A percentile compares a stretch with the other conserved stretches of the same genome.
Evolutionary conservation across 2,113 vertebrate genomes (phyloP).

Genomic region (Plotosus lineatus): DNA sequence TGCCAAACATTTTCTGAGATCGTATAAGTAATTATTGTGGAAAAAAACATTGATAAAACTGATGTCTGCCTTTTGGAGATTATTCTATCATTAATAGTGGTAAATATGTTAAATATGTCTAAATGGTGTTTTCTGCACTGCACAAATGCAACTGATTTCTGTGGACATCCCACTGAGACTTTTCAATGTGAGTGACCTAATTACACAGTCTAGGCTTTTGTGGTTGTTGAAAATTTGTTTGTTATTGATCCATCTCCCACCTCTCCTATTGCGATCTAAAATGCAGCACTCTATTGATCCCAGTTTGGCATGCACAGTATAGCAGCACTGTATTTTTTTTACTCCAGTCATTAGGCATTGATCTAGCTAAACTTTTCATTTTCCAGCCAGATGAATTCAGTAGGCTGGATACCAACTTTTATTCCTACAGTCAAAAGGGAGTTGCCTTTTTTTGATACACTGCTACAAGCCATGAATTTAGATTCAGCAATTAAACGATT

Average conservation of each 20-base stretch:
- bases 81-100: conserved; percentile 26
- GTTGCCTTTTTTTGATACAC: conserved; percentile 57
- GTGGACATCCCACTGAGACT: conserved; percentile 60
- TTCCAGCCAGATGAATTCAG: conserved; percentile 66
- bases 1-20: conserved; percentile 25
- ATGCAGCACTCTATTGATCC: conserved; percentile 72
- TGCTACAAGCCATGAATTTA: conserved; percentile 58
- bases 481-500: conserved; percentile 58
- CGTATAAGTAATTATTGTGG: conserved; percentile 27
- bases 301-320: conserved; percentile 67
- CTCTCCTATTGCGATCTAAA: conserved; percentile 70
- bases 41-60: conserved; percentile 18
- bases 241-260: conserved; percentile 70
- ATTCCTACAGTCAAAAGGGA: conserved; percentile 51
- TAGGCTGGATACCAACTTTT: conserved; percentile 59
- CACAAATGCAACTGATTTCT: conserved; percentile 48
- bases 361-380: conserved; percentile 70
- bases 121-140: conserved; percentile 29
- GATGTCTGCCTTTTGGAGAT: conserved; percentile 42
- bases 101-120: conserved; percentile 33
- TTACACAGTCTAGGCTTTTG: conserved; percentile 71
- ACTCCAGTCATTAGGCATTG: conserved; percentile 75
- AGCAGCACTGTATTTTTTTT: conserved; percentile 70
- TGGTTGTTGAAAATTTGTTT: conserved; percentile 75
- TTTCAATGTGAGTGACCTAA: conserved; percentile 67